phyloP scores from a whole-genome alignment of 2,113 vertebrate species.

The Phodopus roborovskii region DNA sequence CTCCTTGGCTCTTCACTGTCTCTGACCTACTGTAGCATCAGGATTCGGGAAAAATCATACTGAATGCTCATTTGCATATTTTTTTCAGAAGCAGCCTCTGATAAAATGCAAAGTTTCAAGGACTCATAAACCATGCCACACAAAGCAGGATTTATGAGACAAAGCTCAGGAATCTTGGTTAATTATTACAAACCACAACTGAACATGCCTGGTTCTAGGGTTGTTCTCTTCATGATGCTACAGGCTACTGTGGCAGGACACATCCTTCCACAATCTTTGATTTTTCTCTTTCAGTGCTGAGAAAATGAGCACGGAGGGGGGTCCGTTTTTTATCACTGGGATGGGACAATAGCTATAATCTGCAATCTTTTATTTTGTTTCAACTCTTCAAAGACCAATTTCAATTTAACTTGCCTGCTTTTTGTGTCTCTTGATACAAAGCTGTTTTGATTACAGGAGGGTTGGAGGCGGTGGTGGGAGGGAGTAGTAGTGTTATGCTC shows the following conservation, averaged over 20 bases:
- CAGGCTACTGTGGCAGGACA: not conserved
- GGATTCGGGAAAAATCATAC: conserved; percentile 47
- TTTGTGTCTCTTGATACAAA: conserved; percentile 70
- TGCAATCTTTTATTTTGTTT: conserved; percentile 73
- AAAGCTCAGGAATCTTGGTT: conserved; percentile 36
- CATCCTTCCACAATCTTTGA: conserved; percentile 53
- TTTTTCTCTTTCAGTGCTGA: conserved; percentile 61
- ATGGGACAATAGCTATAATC: conserved; percentile 57
- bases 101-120: conserved; percentile 34
- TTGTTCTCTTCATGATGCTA: conserved; percentile 31
- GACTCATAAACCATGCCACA: not conserved
- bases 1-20: not conserved
- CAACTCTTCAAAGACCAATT: conserved; percentile 69
- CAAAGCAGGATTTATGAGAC: not conserved
- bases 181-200: conserved; percentile 21
- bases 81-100: not conserved
- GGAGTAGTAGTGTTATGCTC: not conserved
- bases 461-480: not conserved
- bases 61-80: conserved; percentile 40
- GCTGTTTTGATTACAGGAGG: conserved; percentile 76
- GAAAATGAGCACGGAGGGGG: conserved; percentile 21
- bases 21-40: conserved; percentile 51
- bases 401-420: conserved; percentile 76
- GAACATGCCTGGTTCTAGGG: not conserved
- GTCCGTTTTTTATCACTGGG: conserved; percentile 64